Percentiles rank a stretch among this genome's conserved stretches.
Evolutionary conservation across 64 coral and sea anemone genomes (phyloP).

Genomic region (Montipora capricornis): DNA sequence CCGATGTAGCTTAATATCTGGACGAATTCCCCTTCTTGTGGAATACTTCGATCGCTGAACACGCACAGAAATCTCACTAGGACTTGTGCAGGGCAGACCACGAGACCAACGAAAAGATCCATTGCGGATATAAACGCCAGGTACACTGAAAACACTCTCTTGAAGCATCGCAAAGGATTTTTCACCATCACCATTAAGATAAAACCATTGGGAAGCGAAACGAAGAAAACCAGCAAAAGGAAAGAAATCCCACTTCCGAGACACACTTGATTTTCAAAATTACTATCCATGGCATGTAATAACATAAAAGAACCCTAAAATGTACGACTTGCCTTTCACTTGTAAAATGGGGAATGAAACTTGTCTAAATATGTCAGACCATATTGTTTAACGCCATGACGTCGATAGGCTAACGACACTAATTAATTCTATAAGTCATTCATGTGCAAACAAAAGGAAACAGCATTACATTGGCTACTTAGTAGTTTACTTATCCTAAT

Average conservation of each 20-base stretch:
- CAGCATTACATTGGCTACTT: too few relatives aligned
- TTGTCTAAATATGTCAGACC: too few relatives aligned
- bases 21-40: background rate
- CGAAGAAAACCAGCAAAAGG: background rate
- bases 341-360: too few relatives aligned
- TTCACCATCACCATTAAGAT: background rate
- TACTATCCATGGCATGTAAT: too few relatives aligned
- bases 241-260: conserved; percentile 12
- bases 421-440: too few relatives aligned
- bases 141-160: background rate
- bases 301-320: too few relatives aligned
- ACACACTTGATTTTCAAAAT: background rate
- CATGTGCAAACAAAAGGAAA: too few relatives aligned
- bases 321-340: too few relatives aligned
- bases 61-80: background rate
- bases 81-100: background rate
- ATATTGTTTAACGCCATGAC: too few relatives aligned
- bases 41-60: background rate
- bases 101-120: background rate
- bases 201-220: background rate
- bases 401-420: too few relatives aligned
- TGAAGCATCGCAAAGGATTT: conserved; percentile 24
- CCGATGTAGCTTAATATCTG: background rate
- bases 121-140: background rate
- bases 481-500: too few relatives aligned